Conservation (phyloP, 2,113 vertebrate genomes). For the Castor canadensis region DNA sequence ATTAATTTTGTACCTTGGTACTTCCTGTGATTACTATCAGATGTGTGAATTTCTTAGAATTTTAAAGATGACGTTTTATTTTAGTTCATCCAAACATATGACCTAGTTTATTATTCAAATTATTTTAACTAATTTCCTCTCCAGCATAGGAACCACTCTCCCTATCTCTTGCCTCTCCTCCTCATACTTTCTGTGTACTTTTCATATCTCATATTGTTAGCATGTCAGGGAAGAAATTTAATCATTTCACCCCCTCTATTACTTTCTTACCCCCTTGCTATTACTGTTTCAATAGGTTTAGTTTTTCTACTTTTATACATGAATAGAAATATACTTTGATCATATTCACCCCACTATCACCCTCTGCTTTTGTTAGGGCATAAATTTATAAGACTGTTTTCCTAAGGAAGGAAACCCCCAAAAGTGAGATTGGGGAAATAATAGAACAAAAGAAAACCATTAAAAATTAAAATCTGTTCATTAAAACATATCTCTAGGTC, state of each 20-base stretch:
- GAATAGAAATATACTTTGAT: no score
- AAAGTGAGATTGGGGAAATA: not conserved
- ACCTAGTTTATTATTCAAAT: not conserved
- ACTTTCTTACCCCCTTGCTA: no score
- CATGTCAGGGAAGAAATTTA: not conserved
- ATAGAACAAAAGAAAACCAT: not conserved
- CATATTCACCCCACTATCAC: no score
- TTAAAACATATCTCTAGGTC: not conserved
- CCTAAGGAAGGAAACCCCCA: not conserved
- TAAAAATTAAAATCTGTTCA: not conserved
- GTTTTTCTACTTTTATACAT: no score
- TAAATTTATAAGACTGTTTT: not conserved
- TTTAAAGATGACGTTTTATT: not conserved
- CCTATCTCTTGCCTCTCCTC: not conserved
- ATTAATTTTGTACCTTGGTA: not conserved
- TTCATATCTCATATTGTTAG: not conserved
- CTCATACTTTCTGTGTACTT: not conserved
- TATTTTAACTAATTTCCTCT: not conserved
- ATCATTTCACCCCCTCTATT: no score
- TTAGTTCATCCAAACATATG: not conserved
- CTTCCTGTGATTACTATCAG: not conserved
- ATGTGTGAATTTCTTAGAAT: not conserved
- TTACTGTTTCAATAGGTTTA: no score
- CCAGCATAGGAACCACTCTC: not conserved
- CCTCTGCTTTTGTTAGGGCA: not conserved